Percentiles rank a stretch among this genome's conserved stretches.
Evolutionary conservation across 2,113 vertebrate genomes (phyloP).

Genomic region (Seriola aureovittata): DNA sequence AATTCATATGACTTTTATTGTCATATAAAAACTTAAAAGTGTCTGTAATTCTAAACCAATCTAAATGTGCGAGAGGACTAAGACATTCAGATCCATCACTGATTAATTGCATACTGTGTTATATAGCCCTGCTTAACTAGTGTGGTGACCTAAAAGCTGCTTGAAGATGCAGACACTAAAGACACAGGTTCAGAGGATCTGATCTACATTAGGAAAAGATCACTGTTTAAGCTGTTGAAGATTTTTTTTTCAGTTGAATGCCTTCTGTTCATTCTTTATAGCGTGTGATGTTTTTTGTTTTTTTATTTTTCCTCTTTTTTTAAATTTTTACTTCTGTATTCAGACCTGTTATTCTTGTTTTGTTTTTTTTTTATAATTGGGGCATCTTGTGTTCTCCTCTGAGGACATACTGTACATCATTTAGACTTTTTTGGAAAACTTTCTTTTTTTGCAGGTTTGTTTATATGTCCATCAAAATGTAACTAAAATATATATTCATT

Average conservation of each 20-base stretch:
- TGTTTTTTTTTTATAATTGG: not conserved
- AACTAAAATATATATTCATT: not conserved
- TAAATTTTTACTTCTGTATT: not conserved
- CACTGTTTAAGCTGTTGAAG: not conserved
- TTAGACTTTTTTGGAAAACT: too few relatives aligned
- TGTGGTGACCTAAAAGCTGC: not conserved
- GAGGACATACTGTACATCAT: not conserved
- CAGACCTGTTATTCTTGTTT: not conserved
- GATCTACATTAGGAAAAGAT: not conserved
- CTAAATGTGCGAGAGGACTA: not conserved
- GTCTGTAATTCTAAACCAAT: not conserved
- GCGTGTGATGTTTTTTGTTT: not conserved
- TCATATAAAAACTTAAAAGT: not conserved
- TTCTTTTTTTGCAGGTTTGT: too few relatives aligned
- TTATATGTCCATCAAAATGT: not conserved
- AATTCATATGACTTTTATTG: not conserved
- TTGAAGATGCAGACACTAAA: not conserved
- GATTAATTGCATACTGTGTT: not conserved
- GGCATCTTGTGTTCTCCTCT: not conserved
- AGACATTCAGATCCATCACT: not conserved
- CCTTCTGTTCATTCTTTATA: not conserved
- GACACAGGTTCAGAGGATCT: not conserved
- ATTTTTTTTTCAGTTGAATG: not conserved
- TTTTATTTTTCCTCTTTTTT: not conserved
- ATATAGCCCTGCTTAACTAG: not conserved